Base-by-base conservation (phyloP, 1,140 invertebrate species). In the Macrobrachium nipponense region DNA sequence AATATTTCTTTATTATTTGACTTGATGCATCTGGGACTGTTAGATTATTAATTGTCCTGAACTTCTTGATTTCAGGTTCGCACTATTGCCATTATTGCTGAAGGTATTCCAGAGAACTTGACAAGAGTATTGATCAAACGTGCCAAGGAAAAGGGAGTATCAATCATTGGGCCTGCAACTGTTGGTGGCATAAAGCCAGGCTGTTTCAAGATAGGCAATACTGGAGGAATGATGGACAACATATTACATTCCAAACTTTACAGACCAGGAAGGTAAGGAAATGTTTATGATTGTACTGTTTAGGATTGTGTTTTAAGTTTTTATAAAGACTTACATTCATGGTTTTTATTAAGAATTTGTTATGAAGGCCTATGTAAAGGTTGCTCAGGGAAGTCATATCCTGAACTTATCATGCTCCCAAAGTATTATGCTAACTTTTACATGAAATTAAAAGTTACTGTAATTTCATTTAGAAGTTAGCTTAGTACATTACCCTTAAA, bases 181-280 rank as follows among this genome's bases (percentile, higher is more conserved):
- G 98, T 99, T 70, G 97, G 94, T 75, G 99, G 98, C 44, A 96
- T 99, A 43, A 99, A 99, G 91, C 98, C 99, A 0, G 99, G 98
- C 1, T 99, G 98, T 91, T 99, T 99, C 91, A 99, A 99, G 92
- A 99, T 99, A 89, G 98, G 99, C 61, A 99, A 99, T 92, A 99
- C 98, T 15, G 98, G 98, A 5, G 98, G 98, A 75, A 99, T 99
- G 98, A 97, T 99, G 94, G 98, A 99, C 91, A 99, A 99, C 90
- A 99, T 99, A 90, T 92, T 99, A 4, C 96, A 99, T 89, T 99
- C 98, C 66, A 99, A 98, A 92, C 92, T 99, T 0, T 99, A 99
- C 91, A 92, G 98, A 66, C 95, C 98, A 27, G 98, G 98, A 83
- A 94, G 93, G 93, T 94, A 77, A 87, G 79, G 27, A 1, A 51